Conservation (phyloP, 2,888 invertebrate species). For the Taphrorychus bicolor region DNA sequence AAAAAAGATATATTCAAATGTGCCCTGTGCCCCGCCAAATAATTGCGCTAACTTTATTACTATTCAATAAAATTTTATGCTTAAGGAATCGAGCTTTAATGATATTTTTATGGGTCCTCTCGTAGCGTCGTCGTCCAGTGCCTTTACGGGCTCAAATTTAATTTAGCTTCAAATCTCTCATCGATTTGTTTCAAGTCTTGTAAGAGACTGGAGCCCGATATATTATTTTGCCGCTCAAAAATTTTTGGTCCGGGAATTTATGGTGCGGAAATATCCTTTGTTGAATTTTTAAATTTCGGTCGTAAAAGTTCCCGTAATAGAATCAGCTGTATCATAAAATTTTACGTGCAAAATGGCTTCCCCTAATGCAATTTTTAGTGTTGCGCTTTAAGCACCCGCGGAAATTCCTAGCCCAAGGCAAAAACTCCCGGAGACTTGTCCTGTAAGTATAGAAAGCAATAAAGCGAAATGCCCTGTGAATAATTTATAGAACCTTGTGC, state of each 20-base stretch:
- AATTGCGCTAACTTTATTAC: not conserved
- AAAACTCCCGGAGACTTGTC: not conserved
- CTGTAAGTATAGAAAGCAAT: not conserved
- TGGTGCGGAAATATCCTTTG: not conserved
- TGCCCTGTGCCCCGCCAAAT: too few species aligned
- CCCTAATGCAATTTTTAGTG: conserved; percentile 26
- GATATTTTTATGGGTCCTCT: not conserved
- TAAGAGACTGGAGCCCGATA: not conserved
- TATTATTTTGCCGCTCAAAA: not conserved
- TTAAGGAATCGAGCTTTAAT: not conserved
- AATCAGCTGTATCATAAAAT: conserved; percentile 19
- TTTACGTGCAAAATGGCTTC: conserved; percentile 17
- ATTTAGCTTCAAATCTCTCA: not conserved
- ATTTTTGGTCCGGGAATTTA: not conserved
- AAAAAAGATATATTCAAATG: too few species aligned
- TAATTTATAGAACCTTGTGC: not conserved
- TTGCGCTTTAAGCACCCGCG: not conserved
- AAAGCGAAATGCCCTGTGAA: not conserved
- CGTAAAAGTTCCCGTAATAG: conserved; percentile 19
- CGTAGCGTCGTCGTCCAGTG: too few species aligned
- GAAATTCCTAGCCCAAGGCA: not conserved
- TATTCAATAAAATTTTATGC: not conserved
- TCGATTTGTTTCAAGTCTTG: not conserved
- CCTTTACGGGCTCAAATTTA: not conserved
- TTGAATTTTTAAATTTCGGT: conserved; percentile 5